Conservation (phyloP, 2,888 invertebrate genomes). For the Aricia artaxerxes region DNA sequence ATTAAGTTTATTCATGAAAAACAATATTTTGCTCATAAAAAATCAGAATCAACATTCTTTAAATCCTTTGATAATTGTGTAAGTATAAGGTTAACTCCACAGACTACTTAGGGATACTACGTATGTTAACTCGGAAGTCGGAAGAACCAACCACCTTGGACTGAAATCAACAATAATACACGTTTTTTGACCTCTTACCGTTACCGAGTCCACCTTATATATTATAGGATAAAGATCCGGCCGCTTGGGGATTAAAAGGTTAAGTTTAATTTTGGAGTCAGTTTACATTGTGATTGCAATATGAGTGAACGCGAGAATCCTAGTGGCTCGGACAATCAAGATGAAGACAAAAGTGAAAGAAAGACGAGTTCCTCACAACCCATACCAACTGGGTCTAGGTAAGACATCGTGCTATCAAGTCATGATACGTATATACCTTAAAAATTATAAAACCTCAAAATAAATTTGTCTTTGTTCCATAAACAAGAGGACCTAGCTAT, state of each 20-base stretch:
- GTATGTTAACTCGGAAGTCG: neutral
- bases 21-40: neutral
- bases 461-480: neutral
- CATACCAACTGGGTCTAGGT: slow-evolving; percentile 66
- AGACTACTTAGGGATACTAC: no score
- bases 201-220: slow-evolving; percentile 60
- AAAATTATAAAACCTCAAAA: neutral
- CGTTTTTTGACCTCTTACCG: slow-evolving; percentile 56
- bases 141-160: slow-evolving; percentile 1
- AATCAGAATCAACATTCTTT: neutral
- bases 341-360: slow-evolving; percentile 53
- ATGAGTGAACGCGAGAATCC: slow-evolving; percentile 70
- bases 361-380: slow-evolving; percentile 56
- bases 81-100: neutral
- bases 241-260: no score
- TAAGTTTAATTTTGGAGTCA: slow-evolving; percentile 48
- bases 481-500: slow-evolving; percentile 51
- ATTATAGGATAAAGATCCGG: no score
- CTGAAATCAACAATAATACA: slow-evolving; percentile 49
- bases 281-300: slow-evolving; percentile 49
- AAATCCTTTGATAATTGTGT: neutral
- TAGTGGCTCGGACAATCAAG: slow-evolving; percentile 57
- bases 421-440: neutral
- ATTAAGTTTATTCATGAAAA: neutral
- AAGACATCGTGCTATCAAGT: neutral